Evolutionary conservation across 2,113 vertebrate species (phyloP).

Genomic region (Uropsilus gracilis): DNA sequence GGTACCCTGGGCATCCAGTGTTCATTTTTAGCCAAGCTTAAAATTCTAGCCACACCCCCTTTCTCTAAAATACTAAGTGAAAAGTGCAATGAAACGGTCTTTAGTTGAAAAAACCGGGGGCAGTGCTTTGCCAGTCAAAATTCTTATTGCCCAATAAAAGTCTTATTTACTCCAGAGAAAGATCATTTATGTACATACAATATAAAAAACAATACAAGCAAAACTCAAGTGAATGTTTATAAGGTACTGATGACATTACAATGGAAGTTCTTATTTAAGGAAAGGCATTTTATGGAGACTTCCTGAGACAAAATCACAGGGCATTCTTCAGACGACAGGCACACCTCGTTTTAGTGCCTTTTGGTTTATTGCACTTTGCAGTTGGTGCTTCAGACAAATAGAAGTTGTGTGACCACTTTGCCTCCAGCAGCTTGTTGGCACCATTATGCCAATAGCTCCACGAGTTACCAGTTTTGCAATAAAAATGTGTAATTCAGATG

Average conservation of each 20-base stretch:
- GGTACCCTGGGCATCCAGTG: no score
- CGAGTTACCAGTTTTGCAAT: neutral
- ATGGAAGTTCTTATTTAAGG: slow-evolving; percentile 50
- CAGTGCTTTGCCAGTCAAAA: slow-evolving; percentile 63
- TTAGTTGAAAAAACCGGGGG: neutral
- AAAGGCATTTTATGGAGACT: neutral
- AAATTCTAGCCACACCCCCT: neutral
- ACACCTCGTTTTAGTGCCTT: no score
- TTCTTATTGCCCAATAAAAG: slow-evolving; percentile 63
- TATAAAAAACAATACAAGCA: slow-evolving; percentile 31
- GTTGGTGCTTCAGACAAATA: no score
- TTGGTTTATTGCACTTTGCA: no score
- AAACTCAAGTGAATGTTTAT: slow-evolving; percentile 31
- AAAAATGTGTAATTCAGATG: neutral
- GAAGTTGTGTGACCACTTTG: no score
- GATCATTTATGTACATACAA: neutral
- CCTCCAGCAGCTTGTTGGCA: no score
- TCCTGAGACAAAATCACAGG: neutral
- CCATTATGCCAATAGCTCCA: no score
- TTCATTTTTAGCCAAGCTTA: neutral
- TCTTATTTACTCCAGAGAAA: slow-evolving; percentile 25
- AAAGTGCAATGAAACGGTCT: slow-evolving; percentile 40
- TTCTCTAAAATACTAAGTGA: slow-evolving; percentile 11
- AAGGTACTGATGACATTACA: slow-evolving; percentile 43
- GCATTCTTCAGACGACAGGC: neutral